phyloP scores from a whole-genome alignment of 2,113 vertebrate species.

The Hymenochirus boettgeri region DNA sequence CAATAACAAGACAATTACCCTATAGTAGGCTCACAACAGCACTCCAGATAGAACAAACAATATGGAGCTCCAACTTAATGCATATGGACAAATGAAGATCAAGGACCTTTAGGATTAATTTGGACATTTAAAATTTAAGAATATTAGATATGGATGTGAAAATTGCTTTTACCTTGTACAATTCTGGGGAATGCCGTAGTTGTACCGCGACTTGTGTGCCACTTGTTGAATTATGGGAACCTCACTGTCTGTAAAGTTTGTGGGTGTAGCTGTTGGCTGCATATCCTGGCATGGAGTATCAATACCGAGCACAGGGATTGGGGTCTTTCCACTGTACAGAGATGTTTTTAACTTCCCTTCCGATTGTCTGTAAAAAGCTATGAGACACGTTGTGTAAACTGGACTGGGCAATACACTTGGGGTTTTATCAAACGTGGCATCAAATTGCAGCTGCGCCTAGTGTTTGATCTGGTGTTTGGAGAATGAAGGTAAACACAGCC shows the following conservation, averaged over 20 bases:
- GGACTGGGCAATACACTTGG: constrained; percentile 25
- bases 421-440: constrained; percentile 48
- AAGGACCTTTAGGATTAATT: too few species aligned
- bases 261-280: too few species aligned
- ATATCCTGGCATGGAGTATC: too few species aligned
- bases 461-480: constrained; percentile 47
- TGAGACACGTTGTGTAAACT: constrained; percentile 38
- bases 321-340: constrained; percentile 48
- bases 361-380: constrained; percentile 46
- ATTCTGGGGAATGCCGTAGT: constrained; percentile 78
- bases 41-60: too few species aligned
- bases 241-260: constrained; percentile 51
- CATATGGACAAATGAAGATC: too few species aligned
- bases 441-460: constrained; percentile 71
- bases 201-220: constrained; percentile 70
- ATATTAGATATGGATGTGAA: too few species aligned
- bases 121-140: too few species aligned
- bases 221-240: constrained; percentile 65
- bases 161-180: constrained; percentile 61
- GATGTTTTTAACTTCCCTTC: constrained; percentile 32
- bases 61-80: too few species aligned
- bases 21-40: too few species aligned
- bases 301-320: too few species aligned
- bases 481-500: constrained; percentile 42
- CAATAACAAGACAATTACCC: neutral